Evolutionary conservation across 2,113 vertebrate species (phyloP).

Genomic region (Cyprinodon tularosa): DNA sequence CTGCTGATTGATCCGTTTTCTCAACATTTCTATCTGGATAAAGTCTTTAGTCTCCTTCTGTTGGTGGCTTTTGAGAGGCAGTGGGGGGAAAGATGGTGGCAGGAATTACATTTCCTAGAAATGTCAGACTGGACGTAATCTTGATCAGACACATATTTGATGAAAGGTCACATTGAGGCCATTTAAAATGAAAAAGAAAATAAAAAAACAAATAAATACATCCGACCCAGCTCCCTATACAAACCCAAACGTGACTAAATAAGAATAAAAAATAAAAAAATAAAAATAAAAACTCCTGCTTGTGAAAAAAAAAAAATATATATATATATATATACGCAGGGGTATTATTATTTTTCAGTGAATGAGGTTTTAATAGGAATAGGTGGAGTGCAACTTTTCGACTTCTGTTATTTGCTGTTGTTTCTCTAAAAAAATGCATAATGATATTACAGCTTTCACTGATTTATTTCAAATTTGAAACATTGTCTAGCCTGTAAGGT

Average conservation of each 20-base stretch:
- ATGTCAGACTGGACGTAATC: constrained; percentile 68
- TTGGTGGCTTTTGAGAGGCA: constrained; percentile 64
- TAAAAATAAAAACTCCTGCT: too few relatives aligned
- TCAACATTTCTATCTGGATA: constrained; percentile 48
- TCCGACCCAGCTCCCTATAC: background rate
- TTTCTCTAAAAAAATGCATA: too few relatives aligned
- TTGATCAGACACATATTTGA: constrained; percentile 25
- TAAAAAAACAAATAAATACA: too few relatives aligned
- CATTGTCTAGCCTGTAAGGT: too few relatives aligned
- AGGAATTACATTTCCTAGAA: constrained; percentile 61
- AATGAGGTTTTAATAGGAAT: too few relatives aligned
- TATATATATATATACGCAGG: background rate
- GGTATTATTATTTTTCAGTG: too few relatives aligned
- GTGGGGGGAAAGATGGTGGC: constrained; percentile 61
- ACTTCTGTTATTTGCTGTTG: too few relatives aligned
- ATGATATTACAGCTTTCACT: too few relatives aligned
- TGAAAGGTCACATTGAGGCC: background rate
- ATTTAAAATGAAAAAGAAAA: background rate
- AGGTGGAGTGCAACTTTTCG: too few relatives aligned
- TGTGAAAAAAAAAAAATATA: background rate
- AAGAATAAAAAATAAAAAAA: too few relatives aligned
- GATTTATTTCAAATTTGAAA: too few relatives aligned
- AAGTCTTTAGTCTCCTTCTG: constrained; percentile 52
- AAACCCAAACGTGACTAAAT: background rate
- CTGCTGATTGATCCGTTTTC: constrained; percentile 64